phyloP scores from a whole-genome alignment of 2,888 invertebrate species.

The Allophyes oxyacanthae region DNA sequence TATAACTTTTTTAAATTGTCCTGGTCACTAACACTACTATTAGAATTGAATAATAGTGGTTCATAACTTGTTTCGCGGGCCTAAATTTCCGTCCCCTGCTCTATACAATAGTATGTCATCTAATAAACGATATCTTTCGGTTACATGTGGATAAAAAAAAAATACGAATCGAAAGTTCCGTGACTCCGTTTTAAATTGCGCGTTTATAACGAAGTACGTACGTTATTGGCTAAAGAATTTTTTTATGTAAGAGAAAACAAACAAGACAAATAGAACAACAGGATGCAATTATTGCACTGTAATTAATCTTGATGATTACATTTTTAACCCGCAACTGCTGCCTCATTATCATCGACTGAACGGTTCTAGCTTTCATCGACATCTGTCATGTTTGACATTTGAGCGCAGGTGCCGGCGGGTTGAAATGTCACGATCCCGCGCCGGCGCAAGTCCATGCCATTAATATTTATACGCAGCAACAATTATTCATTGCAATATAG shows the following conservation, averaged over 20 bases:
- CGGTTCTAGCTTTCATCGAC: constrained; percentile 52
- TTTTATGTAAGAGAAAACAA: constrained; percentile 7
- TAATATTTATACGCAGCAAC: constrained; percentile 52
- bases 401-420: constrained; percentile 52
- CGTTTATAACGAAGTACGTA: too few relatives aligned
- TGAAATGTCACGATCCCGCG: constrained; percentile 57
- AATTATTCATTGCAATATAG: constrained; percentile 51
- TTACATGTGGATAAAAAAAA: too few relatives aligned
- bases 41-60: too few relatives aligned
- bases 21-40: too few relatives aligned
- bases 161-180: too few relatives aligned
- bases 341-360: constrained; percentile 40
- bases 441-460: constrained; percentile 37
- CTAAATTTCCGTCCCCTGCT: too few relatives aligned
- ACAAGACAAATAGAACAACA: constrained; percentile 16
- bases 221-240: too few relatives aligned
- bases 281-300: constrained; percentile 45
- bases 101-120: too few relatives aligned
- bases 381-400: constrained; percentile 60
- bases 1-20: too few relatives aligned
- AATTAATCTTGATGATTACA: constrained; percentile 40
- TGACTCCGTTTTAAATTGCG: too few relatives aligned
- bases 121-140: too few relatives aligned
- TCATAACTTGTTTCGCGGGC: too few relatives aligned
- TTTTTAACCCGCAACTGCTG: constrained; percentile 28